Evolutionary conservation across 92 coral and sea anemone genomes (phyloP).

Genomic region (Epizoanthus scotinus): DNA sequence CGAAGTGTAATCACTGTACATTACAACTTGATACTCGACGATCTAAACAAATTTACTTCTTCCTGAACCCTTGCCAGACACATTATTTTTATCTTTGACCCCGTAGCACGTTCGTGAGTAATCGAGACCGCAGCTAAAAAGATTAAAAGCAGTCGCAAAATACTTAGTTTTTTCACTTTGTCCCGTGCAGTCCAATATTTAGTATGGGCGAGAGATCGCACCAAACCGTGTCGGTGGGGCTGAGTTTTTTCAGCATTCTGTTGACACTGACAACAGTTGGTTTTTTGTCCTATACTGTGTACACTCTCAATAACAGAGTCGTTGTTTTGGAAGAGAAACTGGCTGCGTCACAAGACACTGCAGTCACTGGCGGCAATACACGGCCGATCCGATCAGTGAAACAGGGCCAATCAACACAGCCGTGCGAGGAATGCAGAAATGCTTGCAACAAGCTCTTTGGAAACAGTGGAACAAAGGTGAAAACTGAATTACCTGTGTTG

Average conservation of each 20-base stretch:
- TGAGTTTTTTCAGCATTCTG: conserved; percentile 27
- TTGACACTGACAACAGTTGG: conserved; percentile 3
- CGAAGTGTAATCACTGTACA: too few species aligned
- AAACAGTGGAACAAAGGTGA: not conserved
- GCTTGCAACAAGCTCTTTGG: conserved; percentile 4
- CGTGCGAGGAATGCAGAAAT: conserved; percentile 8
- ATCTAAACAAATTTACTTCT: too few species aligned
- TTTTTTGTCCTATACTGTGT: conserved; percentile 9
- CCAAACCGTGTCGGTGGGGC: too few species aligned
- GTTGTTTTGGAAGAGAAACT: not conserved
- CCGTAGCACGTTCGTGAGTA: too few species aligned
- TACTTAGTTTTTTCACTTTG: too few species aligned
- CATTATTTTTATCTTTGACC: too few species aligned
- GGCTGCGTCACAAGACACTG: not conserved
- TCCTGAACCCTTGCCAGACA: too few species aligned
- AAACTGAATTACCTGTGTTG: too few species aligned
- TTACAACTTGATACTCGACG: too few species aligned
- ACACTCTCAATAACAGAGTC: conserved; percentile 8
- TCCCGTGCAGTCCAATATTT: not conserved
- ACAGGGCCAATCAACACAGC: not conserved
- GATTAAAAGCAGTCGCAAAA: too few species aligned
- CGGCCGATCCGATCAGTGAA: not conserved
- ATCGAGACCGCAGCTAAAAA: too few species aligned
- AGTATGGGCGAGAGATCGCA: not conserved
- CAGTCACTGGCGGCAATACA: not conserved